Evolutionary conservation across 2,888 invertebrate species (phyloP).

Genomic region (Reticulitermes lucifugus): DNA sequence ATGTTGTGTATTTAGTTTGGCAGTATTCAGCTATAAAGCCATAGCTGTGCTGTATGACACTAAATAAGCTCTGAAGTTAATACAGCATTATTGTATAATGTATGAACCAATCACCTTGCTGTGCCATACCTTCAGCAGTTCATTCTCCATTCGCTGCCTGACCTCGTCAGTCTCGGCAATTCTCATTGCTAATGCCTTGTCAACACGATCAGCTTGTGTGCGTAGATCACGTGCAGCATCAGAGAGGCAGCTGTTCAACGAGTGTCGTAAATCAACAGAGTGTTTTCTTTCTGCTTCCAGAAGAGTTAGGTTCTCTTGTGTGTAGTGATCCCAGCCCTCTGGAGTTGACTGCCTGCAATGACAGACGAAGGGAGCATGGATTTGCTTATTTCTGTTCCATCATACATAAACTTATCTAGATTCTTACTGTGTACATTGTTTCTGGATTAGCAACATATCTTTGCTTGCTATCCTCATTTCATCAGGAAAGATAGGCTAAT

Average conservation of each 20-base stretch:
- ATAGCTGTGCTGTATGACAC: too few species aligned
- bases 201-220: conserved; percentile 85
- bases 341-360: conserved; percentile 79
- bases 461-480: too few species aligned
- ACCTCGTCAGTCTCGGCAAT: conserved; percentile 83
- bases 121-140: conserved; percentile 68
- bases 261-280: conserved; percentile 76
- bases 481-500: too few species aligned
- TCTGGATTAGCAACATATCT: not conserved
- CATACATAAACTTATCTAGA: not conserved
- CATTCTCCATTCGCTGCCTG: conserved; percentile 73
- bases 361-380: not conserved
- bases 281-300: conserved; percentile 81
- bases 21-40: too few species aligned
- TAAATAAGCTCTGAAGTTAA: too few species aligned
- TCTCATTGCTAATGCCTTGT: conserved; percentile 79
- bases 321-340: conserved; percentile 87
- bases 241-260: conserved; percentile 78
- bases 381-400: not conserved
- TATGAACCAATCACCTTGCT: not conserved
- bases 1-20: too few species aligned
- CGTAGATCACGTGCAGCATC: conserved; percentile 85
- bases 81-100: too few species aligned
- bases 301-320: conserved; percentile 80
- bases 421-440: not conserved